Evolutionary conservation across 2,888 invertebrate species (phyloP), one percentile per base, ranked within the genome.

Genomic region (Pharmacophagus antenor): DNA sequence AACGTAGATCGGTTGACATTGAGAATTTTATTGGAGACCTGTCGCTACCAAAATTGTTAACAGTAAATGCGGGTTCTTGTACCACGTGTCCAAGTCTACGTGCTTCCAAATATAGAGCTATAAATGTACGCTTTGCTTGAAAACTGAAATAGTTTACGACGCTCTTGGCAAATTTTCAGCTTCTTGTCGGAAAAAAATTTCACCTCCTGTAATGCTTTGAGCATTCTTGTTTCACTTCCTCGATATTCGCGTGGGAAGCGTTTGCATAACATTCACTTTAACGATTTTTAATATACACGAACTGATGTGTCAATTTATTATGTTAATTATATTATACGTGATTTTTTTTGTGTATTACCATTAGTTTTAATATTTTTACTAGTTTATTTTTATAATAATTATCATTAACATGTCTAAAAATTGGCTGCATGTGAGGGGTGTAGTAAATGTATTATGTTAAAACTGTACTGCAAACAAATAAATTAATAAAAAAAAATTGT

Each of bases 121-220:
- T 55, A 59, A 59, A 59, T 54, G 54, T 54, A 15, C 54, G 44
- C 49, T 49, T 48, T 41, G 49, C 58, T 50, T 50, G 55, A 50
- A 60, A 46, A 12, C 25, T 50, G 22, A 50, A 60, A 55, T 60
- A 60, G 44, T 60, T 59, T 54, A 60, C 59, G 49, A 31, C 37
- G 50, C 49, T 44, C 50, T 55, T 60, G 59, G 59, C 59, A 60
- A 44, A 55, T 37, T 60, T 50, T 60, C 59, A 60, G 50, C 18
- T 54, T 46, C 31, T 37, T 21, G 25, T 46, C 50, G 42, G n/a
- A n/a, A 42, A 59, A 59, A 59, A 41, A 42, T 49, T 49, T 18
- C 49, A 44, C 21, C 12, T 42, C 42, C 0, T 7, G 17, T 42
- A 42, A 42, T 42, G 7, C 17, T 17, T 42, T 7, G n/a, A 7